Percentiles rank a stretch among this genome's conserved stretches.
Evolutionary conservation across 2,113 vertebrate species (phyloP).

Genomic region (Mugil cephalus): DNA sequence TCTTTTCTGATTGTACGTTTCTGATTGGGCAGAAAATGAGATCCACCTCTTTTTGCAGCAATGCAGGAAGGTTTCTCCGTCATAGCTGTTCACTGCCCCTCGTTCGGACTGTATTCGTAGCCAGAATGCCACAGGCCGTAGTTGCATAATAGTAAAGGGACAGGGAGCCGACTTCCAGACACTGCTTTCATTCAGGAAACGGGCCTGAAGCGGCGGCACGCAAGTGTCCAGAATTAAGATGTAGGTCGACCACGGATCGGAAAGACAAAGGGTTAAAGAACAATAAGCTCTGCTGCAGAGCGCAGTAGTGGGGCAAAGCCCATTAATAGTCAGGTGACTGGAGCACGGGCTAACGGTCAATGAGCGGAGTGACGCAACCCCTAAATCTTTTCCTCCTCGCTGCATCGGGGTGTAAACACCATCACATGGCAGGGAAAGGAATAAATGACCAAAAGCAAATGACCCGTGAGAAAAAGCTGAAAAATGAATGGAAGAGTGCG

Average conservation of each 20-base stretch:
- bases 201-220: constrained; percentile 6
- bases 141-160: constrained; percentile 59
- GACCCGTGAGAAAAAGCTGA: background rate
- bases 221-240: background rate
- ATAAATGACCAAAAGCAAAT: background rate
- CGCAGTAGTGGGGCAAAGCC: constrained; percentile 34
- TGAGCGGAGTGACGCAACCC: constrained; percentile 56
- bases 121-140: constrained; percentile 40
- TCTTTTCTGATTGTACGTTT: too few species aligned
- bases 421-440: constrained; percentile 30
- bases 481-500: background rate
- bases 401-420: constrained; percentile 64
- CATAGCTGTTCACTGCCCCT: constrained; percentile 17
- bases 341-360: constrained; percentile 42
- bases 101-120: constrained; percentile 41
- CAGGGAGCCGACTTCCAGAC: constrained; percentile 39
- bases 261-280: constrained; percentile 40
- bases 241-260: background rate
- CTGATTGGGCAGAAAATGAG: background rate
- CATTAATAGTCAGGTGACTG: constrained; percentile 61
- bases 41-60: background rate
- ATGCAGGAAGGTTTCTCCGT: background rate
- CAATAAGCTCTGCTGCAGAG: constrained; percentile 28
- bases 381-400: constrained; percentile 56
- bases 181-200: constrained; percentile 44